phyloP scores from a whole-genome alignment of 2,888 invertebrate species.

The Sarcophaga caerulescens region DNA sequence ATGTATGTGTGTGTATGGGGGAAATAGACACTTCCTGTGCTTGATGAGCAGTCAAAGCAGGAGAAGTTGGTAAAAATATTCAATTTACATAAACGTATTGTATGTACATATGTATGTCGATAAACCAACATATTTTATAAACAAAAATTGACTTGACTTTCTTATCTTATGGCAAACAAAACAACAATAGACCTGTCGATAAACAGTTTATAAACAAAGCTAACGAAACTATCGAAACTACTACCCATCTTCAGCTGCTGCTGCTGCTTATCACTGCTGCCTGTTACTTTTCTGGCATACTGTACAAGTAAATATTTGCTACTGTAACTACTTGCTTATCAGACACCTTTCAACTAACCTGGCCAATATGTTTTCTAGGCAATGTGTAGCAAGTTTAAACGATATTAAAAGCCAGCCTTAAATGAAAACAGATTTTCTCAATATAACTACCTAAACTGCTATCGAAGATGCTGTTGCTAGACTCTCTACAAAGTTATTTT shows the following conservation, averaged over 20 bases:
- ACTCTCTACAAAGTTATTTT: neutral
- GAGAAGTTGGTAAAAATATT: slow-evolving; percentile 25
- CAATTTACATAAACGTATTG: slow-evolving; percentile 17
- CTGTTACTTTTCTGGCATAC: neutral
- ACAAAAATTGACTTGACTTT: slow-evolving; percentile 56
- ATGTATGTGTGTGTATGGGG: slow-evolving; percentile 6
- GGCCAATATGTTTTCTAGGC: neutral
- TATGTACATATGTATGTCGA: neutral
- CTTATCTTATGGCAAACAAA: slow-evolving; percentile 38
- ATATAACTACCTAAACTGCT: neutral
- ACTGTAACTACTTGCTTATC: slow-evolving; percentile 17
- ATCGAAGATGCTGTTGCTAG: neutral
- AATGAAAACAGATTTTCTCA: slow-evolving; percentile 15
- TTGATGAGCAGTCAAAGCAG: slow-evolving; percentile 9
- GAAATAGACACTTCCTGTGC: slow-evolving; percentile 50
- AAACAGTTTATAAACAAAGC: slow-evolving; percentile 41
- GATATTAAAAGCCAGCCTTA: neutral
- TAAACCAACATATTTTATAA: neutral
- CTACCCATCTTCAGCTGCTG: too few relatives aligned
- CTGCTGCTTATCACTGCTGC: neutral
- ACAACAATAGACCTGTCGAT: slow-evolving; percentile 52
- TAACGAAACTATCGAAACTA: too few relatives aligned
- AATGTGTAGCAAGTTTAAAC: neutral
- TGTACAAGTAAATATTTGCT: slow-evolving; percentile 1
- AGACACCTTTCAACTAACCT: neutral